Evolutionary conservation across 2,113 vertebrate species (phyloP).

Genomic region (Passerina amoena): DNA sequence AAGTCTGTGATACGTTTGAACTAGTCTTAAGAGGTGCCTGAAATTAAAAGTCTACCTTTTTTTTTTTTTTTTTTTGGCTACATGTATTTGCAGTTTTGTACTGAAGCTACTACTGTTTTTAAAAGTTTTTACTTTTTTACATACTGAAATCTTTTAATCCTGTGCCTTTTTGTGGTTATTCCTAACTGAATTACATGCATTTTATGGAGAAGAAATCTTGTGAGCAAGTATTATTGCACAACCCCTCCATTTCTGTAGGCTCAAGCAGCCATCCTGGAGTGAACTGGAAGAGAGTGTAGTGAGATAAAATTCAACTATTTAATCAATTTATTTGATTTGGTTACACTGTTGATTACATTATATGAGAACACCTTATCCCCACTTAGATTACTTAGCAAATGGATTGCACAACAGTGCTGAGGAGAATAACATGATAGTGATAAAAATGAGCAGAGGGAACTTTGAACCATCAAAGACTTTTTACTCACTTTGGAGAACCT

Average conservation of each 20-base stretch:
- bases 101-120: slow-evolving; percentile 53
- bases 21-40: slow-evolving; percentile 31
- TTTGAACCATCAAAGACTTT: neutral
- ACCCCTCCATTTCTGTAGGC: neutral
- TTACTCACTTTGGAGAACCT: neutral
- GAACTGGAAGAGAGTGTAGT: slow-evolving; percentile 22
- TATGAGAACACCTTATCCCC: neutral
- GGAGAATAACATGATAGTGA: neutral
- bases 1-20: neutral
- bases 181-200: neutral
- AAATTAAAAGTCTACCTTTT: neutral
- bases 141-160: neutral
- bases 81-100: slow-evolving; percentile 36
- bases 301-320: neutral
- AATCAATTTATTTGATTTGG: neutral
- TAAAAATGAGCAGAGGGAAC: neutral
- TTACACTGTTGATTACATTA: neutral
- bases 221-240: neutral
- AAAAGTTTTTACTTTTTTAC: slow-evolving; percentile 36
- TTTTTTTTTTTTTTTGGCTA: neutral
- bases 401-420: neutral
- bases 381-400: neutral
- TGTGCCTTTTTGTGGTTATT: neutral
- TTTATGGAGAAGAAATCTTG: neutral
- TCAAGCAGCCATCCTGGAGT: slow-evolving; percentile 29